Evolutionary conservation across 2,113 vertebrate species (phyloP).

Genomic region (Anhinga anhinga): DNA sequence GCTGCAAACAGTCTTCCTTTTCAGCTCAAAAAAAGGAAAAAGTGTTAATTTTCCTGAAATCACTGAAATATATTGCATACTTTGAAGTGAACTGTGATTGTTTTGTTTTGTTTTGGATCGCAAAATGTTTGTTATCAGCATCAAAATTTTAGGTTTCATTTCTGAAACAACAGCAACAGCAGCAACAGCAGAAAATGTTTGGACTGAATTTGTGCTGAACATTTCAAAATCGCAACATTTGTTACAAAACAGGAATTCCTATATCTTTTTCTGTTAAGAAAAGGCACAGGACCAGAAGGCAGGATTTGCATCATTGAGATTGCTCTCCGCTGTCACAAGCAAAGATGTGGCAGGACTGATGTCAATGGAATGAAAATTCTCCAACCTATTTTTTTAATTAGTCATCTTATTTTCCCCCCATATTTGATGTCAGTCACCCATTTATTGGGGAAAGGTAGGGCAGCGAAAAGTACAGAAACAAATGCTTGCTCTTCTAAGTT

Average conservation of each 20-base stretch:
- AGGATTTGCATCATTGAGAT: not conserved
- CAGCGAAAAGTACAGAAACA: not conserved
- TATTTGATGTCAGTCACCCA: not conserved
- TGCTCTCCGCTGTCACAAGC: not conserved
- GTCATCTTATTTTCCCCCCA: fast-evolving
- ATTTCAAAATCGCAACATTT: not conserved
- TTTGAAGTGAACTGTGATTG: not conserved
- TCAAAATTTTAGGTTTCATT: not conserved
- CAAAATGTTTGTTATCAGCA: not conserved
- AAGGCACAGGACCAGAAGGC: not conserved
- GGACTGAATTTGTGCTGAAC: not conserved
- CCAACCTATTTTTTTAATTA: not conserved
- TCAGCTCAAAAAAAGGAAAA: not conserved
- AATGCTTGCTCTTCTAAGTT: not conserved
- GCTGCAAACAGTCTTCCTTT: not conserved
- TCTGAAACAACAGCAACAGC: not conserved
- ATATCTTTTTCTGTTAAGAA: not conserved
- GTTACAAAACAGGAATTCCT: not conserved
- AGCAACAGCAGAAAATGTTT: not conserved
- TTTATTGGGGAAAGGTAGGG: not conserved
- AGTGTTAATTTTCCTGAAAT: not conserved
- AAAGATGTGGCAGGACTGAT: not conserved
- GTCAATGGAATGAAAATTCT: not conserved
- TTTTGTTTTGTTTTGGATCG: not conserved
- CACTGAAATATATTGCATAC: not conserved